phyloP scores from a whole-genome alignment of 64 coral and sea anemone genomes.

The Porites lutea region DNA sequence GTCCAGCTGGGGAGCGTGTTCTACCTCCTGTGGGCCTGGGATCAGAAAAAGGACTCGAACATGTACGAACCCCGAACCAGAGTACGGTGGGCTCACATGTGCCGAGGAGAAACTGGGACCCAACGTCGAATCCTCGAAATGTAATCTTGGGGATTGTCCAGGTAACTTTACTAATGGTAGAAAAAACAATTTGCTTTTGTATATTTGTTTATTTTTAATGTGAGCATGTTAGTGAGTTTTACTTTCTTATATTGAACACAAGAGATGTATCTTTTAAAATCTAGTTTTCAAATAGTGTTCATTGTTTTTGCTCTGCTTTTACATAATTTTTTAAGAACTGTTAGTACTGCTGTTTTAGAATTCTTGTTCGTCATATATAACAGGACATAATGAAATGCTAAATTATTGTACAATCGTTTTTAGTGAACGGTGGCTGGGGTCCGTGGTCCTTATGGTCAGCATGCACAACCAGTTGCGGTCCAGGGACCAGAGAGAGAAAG shows the following conservation, averaged over 20 bases:
- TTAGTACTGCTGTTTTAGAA: too few relatives aligned
- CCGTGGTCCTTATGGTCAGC: conserved; percentile 87
- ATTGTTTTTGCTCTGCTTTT: too few relatives aligned
- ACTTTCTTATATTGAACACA: too few relatives aligned
- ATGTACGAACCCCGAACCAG: conserved; percentile 88
- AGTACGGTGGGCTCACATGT: conserved; percentile 89
- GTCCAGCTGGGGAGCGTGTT: conserved; percentile 88
- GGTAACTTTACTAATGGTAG: conserved; percentile 21
- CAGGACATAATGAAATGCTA: neutral
- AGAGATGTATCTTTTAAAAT: too few relatives aligned
- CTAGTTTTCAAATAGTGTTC: too few relatives aligned
- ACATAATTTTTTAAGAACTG: too few relatives aligned
- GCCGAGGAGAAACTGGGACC: conserved; percentile 80
- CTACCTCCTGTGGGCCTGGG: conserved; percentile 83
- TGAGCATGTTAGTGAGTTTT: too few relatives aligned
- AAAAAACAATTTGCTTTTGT: too few relatives aligned
- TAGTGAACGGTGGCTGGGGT: conserved; percentile 86
- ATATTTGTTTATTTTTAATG: too few relatives aligned
- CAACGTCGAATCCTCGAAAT: conserved; percentile 71
- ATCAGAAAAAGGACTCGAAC: conserved; percentile 84
- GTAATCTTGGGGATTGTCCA: conserved; percentile 73
- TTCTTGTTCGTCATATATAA: too few relatives aligned
- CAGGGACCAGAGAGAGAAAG: conserved; percentile 75
- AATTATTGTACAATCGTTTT: neutral
- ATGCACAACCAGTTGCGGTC: conserved; percentile 81